A percentile compares a stretch with the other conserved stretches of the same genome.
These are phyloP conservation scores for Alexandromys oeconomus DNA, from an alignment of 2,797 vertebrate species.

Conservation along the genomic window DNA sequence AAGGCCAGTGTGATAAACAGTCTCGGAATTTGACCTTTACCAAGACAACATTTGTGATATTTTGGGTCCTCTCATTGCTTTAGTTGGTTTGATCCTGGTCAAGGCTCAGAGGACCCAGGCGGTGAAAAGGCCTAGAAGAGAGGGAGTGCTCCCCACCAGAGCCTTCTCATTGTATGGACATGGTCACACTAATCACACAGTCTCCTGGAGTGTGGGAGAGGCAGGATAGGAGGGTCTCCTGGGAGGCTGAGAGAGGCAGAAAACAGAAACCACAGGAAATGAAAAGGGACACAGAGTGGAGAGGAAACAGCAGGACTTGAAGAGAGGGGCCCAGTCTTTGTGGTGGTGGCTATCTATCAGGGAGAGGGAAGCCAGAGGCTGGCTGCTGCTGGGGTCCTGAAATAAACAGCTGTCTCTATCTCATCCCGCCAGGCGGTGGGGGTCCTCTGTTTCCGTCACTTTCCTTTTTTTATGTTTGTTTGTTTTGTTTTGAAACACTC, in stretches of 20 bases:
- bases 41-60: not conserved
- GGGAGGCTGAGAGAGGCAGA: not conserved
- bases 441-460: not conserved
- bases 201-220: not conserved
- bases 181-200: not conserved
- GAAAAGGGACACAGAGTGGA: not conserved
- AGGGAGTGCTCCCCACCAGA: not conserved
- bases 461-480: not conserved
- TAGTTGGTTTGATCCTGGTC: not conserved
- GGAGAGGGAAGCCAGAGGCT: not conserved
- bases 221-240: not conserved
- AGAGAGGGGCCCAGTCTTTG: accelerated
- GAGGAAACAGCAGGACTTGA: not conserved
- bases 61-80: not conserved
- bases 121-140: not conserved
- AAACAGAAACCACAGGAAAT: not conserved
- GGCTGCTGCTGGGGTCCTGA: no score
- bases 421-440: not conserved
- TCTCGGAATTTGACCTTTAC: not conserved
- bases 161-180: not conserved
- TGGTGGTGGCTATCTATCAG: accelerated
- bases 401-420: not conserved
- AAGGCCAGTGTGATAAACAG: not conserved
- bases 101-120: not conserved
- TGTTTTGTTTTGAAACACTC: not conserved